Base-by-base conservation (phyloP, 2,113 vertebrate species). In the Ariopsis seemanni region DNA sequence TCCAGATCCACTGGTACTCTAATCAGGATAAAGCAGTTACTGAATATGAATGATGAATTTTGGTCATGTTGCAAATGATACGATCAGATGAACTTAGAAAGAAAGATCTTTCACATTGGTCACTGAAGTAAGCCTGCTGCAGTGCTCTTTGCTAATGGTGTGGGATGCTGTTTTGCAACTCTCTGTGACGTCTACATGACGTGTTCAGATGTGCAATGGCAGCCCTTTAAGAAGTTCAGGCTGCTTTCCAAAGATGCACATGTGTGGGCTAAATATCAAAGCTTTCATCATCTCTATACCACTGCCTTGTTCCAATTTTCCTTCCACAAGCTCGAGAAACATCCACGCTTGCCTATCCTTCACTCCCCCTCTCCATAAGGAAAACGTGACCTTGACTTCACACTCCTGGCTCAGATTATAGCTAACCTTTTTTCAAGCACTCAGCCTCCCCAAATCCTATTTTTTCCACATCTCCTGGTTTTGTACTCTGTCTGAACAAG, bases 351-450 rank as follows among this genome's bases (percentile, higher is more conserved):
- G 62, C 85, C 92, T 93, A 89, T 91, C 87, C 30, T 89, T 86
- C 62, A 86, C 90, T 87, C 90, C 89, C 85, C 71, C 78, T 88
- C 89, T 92, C 91, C 77, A 85, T 86, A 65, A 82, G 65, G 86
- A 91, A 91, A 88, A 88, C 30, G 93, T 94, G 94, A 95, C 94
- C 94, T 95, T 95, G 93, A 90, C 90, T 93, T 92, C 89, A 90
- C 91, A 88, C 92, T 92, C 90, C 87, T 93, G 92, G 92, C 90
- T 81, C 87, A 91, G 94, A 95, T 95, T 95, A 95, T 85, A 90
- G 91, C 85, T 93, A 95, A 95, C 95, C 94, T 94, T 93, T 87
- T 89, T 69, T 25, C 7, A 93, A 94, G 93, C 93, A 94, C 92
- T 92, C 92, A 48, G 93, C 93, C 95, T 84, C 17, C 48, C 94